Conservation (phyloP, 2,797 vertebrate species). For the Ptychadena robeensis region DNA sequence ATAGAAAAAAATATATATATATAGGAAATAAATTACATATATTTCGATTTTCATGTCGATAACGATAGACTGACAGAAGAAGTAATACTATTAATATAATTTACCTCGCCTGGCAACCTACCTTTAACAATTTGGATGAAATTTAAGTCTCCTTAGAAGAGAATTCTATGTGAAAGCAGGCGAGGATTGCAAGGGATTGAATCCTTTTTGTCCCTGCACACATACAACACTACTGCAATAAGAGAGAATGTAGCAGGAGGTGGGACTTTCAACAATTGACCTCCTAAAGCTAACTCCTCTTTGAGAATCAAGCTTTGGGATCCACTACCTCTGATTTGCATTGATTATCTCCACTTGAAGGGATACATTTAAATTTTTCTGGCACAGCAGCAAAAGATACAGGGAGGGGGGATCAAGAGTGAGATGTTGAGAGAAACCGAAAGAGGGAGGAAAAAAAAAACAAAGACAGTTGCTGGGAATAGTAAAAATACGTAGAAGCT, state of each 20-base stretch:
- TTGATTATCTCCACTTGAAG: constrained; percentile 95
- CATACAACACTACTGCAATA: constrained; percentile 80
- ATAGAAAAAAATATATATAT: neutral
- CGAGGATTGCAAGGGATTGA: constrained; percentile 81
- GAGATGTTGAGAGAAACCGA: constrained; percentile 62
- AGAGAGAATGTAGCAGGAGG: constrained; percentile 78
- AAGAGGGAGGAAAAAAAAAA: constrained; percentile 45
- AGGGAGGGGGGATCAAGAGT: constrained; percentile 62
- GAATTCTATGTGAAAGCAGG: constrained; percentile 77
- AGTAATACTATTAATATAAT: constrained; percentile 66
- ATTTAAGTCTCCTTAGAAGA: constrained; percentile 80
- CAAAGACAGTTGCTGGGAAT: constrained; percentile 62
- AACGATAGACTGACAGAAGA: constrained; percentile 70
- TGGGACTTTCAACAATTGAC: constrained; percentile 83
- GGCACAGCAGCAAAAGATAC: constrained; percentile 81
- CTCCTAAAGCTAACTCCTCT: constrained; percentile 88
- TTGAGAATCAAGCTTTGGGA: constrained; percentile 89
- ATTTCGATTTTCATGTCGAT: no score
- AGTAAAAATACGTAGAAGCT: constrained; percentile 69
- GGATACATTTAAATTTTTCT: constrained; percentile 91
- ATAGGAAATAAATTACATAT: neutral
- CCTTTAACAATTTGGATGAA: constrained; percentile 82
- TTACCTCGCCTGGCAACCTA: constrained; percentile 80
- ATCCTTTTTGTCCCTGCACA: constrained; percentile 82
- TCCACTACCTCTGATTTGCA: constrained; percentile 90